phyloP scores from a whole-genome alignment of 2,888 invertebrate species.

The Drosophila neotestacea region DNA sequence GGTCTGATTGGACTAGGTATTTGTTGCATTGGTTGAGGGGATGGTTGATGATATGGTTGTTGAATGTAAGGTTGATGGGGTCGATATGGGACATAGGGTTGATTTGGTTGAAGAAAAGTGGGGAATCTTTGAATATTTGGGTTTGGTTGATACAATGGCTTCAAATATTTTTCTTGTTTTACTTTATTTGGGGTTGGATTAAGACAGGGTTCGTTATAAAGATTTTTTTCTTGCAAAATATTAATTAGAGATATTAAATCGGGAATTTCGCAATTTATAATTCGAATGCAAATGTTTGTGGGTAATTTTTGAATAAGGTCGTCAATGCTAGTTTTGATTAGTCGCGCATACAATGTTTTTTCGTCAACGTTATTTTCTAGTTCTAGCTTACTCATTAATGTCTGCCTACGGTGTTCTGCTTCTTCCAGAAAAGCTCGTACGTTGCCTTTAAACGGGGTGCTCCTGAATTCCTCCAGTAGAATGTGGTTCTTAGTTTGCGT shows the following conservation, averaged over 20 bases:
- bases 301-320: constrained; percentile 1
- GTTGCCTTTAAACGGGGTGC: constrained; percentile 4
- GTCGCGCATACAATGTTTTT: neutral
- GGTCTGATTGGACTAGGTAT: neutral
- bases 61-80: neutral
- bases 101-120: neutral
- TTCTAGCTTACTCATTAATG: constrained; percentile 11
- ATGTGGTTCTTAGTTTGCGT: constrained; percentile 1
- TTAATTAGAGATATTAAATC: neutral
- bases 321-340: neutral
- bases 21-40: neutral
- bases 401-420: neutral
- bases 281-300: no score
- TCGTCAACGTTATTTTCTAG: neutral
- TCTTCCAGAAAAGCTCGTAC: constrained; percentile 1
- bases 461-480: constrained; percentile 11
- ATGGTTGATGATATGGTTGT: neutral
- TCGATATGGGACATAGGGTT: no score
- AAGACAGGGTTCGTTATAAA: neutral
- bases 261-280: no score
- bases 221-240: neutral
- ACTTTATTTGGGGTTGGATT: constrained; percentile 1
- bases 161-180: neutral
- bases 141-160: neutral
- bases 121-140: neutral